Evolutionary conservation across 2,797 vertebrate species (phyloP).

Genomic region (Sardinella longiceps): DNA sequence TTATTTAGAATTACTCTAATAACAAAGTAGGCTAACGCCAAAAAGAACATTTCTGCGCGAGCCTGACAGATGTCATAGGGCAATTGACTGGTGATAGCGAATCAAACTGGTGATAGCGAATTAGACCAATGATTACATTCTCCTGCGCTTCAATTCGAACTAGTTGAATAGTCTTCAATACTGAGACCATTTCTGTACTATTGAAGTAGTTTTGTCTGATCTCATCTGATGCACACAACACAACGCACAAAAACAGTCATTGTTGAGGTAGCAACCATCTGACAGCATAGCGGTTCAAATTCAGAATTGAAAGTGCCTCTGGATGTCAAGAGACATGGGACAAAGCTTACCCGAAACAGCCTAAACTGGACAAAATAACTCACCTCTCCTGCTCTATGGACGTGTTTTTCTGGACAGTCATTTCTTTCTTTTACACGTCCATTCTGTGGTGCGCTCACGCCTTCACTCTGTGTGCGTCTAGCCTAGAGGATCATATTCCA

Average conservation of each 20-base stretch:
- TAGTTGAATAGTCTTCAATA: neutral
- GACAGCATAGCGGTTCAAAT: neutral
- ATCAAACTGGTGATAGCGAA: too few species aligned
- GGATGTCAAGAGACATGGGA: too few species aligned
- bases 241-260: neutral
- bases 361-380: neutral
- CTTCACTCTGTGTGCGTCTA: neutral
- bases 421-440: neutral
- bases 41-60: neutral
- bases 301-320: neutral
- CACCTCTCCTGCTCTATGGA: neutral
- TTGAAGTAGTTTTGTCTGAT: neutral
- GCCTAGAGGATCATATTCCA: neutral
- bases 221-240: neutral
- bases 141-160: neutral
- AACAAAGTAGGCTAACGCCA: neutral
- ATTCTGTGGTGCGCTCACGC: neutral
- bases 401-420: slow-evolving; percentile 9
- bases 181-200: neutral
- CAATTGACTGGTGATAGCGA: neutral
- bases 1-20: neutral
- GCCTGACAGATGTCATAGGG: neutral
- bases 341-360: neutral
- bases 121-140: neutral
- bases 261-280: neutral